phyloP scores from a whole-genome alignment of 2,888 invertebrate species.

The Diaprepes abbreviatus region DNA sequence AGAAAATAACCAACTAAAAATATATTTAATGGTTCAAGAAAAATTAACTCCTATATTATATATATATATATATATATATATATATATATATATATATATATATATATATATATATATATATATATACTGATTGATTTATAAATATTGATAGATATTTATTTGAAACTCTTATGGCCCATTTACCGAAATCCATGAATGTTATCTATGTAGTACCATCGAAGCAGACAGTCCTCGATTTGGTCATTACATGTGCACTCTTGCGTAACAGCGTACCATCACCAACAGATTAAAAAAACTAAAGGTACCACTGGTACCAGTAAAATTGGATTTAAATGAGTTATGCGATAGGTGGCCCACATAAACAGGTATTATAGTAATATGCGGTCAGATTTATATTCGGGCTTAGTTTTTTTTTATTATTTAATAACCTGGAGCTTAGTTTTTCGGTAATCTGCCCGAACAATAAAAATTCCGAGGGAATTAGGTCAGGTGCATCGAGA shows the following conservation, averaged over 20 bases:
- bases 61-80: no score
- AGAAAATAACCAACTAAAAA: no score
- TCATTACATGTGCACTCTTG: constrained; percentile 36
- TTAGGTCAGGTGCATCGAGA: constrained; percentile 45
- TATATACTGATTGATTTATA: constrained; percentile 2
- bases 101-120: no score
- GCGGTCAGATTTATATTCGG: constrained; percentile 15
- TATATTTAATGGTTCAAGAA: no score
- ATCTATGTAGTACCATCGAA: constrained; percentile 13
- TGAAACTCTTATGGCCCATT: background rate
- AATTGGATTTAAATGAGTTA: constrained; percentile 49
- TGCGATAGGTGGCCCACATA: constrained; percentile 47
- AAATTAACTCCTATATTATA: no score
- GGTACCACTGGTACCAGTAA: constrained; percentile 27
- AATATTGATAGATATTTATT: background rate
- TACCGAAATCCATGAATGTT: constrained; percentile 7
- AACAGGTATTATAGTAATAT: constrained; percentile 38
- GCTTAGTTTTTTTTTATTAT: constrained; percentile 36
- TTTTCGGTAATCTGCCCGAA: constrained; percentile 28
- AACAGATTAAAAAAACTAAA: constrained; percentile 40
- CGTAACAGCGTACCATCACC: constrained; percentile 36
- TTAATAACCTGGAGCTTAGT: constrained; percentile 31
- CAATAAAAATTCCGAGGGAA: constrained; percentile 48
- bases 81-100: no score
- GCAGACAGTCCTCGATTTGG: constrained; percentile 27